Evolutionary conservation across 2,888 invertebrate species (phyloP), one percentile per base, ranked within the genome.

Genomic region (Tubulanus polymorphus): DNA sequence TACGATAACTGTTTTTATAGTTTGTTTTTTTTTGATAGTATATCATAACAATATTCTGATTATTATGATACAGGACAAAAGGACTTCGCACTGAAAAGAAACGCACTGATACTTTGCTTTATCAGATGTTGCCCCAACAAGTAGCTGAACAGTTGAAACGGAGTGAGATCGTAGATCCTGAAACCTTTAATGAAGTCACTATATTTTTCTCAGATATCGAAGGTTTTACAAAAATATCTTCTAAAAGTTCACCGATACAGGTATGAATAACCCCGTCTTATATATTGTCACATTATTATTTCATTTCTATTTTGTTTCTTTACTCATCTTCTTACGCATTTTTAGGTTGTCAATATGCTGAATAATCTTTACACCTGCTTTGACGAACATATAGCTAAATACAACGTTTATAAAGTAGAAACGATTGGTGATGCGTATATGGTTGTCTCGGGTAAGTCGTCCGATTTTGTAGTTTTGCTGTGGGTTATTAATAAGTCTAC

Each of bases 111-210:
- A 62, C 63, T 0, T 56, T 74, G 26, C 61, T 75, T n/a, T 74
- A 75, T 49, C 74, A 74, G 63, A 74, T 75, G 74, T 53, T 75
- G 48, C 75, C 75, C 3, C 70, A 70, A 52, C 67, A 70, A 3
- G 74, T 75, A 10, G 75, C 74, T 1, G 68, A 72, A 18, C 71
- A 71, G 60, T 62, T 75, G 46, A 74, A 74, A 55, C 60, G 64
- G 55, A 70, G 69, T 45, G 62, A 65, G 26, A 63, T 65, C 47
- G 70, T 73, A 2, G 60, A 59, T 3, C 71, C 74, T 0, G 72
- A 73, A 59, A 65, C 63, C 45, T 74, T 65, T 46, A 59, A 61
- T 2, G 67, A 70, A 27, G 69, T 69, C 8, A 73, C 74, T 12
- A 65, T 74, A 54, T 71, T 72, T 62, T 72, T 74, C 62, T 68